Percentiles rank a stretch among this genome's conserved stretches.
Conservation (phyloP, 2,888 invertebrate genomes). For the Dryadula phaetusa region DNA sequence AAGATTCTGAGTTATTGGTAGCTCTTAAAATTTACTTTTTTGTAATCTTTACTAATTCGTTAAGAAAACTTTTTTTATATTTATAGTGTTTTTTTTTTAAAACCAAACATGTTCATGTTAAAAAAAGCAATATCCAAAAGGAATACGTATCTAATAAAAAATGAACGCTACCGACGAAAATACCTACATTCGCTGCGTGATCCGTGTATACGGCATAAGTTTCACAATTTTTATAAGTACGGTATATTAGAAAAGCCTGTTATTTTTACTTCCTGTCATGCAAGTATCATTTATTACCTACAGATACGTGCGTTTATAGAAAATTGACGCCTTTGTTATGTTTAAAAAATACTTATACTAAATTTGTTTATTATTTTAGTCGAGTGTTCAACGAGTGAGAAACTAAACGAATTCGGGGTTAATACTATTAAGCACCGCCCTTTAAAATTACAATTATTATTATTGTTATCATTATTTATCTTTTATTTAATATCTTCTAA, state of each 20-base stretch:
- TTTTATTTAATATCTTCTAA: too few relatives aligned
- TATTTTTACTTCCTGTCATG: constrained; percentile 30
- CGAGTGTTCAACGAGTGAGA: background rate
- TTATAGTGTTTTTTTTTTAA: too few relatives aligned
- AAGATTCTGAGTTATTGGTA: too few relatives aligned
- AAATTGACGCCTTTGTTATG: background rate
- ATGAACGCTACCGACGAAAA: background rate
- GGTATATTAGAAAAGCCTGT: background rate
- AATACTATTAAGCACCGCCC: too few relatives aligned
- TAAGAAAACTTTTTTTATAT: too few relatives aligned
- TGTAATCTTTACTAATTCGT: too few relatives aligned
- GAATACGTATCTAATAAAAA: background rate
- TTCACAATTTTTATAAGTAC: constrained; percentile 20
- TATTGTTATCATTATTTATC: too few relatives aligned
- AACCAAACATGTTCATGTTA: too few relatives aligned
- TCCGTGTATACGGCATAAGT: constrained; percentile 1
- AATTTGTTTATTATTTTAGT: background rate
- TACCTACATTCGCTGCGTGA: background rate
- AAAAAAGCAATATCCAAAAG: too few relatives aligned
- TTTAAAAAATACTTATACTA: background rate
- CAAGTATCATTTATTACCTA: constrained; percentile 1
- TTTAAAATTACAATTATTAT: too few relatives aligned
- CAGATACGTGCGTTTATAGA: background rate
- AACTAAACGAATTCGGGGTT: too few relatives aligned
- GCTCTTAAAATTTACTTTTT: too few relatives aligned